These are phyloP conservation scores for Morinoia aosen DNA, from an alignment of 2,888 invertebrate genomes.

Conservation along the genomic window DNA sequence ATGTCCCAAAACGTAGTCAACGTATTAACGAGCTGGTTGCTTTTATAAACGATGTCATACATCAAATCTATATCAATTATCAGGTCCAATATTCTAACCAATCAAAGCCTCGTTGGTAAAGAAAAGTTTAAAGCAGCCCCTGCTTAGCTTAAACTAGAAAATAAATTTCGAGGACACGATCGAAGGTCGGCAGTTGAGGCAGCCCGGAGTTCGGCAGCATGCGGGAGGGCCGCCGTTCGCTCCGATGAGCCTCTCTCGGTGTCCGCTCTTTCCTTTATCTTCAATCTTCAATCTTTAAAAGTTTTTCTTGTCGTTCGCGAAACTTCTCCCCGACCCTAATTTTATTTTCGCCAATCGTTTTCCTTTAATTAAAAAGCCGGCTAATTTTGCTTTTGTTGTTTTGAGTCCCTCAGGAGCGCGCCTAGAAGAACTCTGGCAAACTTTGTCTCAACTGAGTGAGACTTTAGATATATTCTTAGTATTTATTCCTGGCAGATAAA, in stretches of 20 bases:
- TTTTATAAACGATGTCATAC: too few relatives aligned
- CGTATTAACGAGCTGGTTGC: too few relatives aligned
- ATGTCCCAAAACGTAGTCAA: too few relatives aligned
- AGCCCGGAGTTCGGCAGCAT: not conserved
- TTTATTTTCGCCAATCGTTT: not conserved
- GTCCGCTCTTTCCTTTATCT: not conserved
- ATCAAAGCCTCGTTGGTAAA: too few relatives aligned
- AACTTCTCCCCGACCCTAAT: not conserved
- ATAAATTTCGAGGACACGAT: not conserved
- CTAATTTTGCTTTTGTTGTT: not conserved
- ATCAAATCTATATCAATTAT: too few relatives aligned
- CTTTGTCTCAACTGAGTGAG: not conserved
- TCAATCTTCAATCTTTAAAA: not conserved
- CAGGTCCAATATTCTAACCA: too few relatives aligned
- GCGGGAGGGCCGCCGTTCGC: not conserved
- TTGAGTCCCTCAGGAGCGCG: not conserved
- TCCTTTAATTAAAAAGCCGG: not conserved
- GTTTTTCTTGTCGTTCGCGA: slow-evolving; percentile 12
- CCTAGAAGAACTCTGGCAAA: not conserved
- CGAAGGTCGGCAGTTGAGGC: not conserved
- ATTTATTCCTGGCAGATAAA: not conserved
- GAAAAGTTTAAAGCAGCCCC: too few relatives aligned
- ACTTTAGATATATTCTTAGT: not conserved
- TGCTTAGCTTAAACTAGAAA: not conserved
- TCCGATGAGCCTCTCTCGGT: not conserved